phyloP scores from a whole-genome alignment of 1,140 invertebrate genomes.

The Drosophila suzukii region DNA sequence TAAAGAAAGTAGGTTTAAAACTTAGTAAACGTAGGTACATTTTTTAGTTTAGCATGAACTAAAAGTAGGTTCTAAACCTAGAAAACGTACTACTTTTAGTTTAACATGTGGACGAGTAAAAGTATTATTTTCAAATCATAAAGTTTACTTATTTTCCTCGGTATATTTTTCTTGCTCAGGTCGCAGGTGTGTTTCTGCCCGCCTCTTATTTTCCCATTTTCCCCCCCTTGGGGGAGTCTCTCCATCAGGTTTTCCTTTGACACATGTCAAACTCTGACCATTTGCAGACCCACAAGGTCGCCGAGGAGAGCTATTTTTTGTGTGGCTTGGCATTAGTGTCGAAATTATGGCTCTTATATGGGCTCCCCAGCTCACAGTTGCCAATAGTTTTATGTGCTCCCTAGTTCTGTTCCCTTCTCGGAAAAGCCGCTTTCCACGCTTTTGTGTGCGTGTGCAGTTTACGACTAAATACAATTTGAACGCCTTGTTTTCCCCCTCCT shows the following conservation, averaged over 20 bases:
- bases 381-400: constrained; percentile 65
- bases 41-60: too few relatives aligned
- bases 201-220: background rate
- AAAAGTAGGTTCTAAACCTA: too few relatives aligned
- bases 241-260: constrained; percentile 53
- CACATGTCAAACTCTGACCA: constrained; percentile 70
- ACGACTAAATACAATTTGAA: constrained; percentile 67
- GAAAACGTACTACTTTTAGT: too few relatives aligned
- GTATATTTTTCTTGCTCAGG: background rate
- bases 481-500: constrained; percentile 45
- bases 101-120: too few relatives aligned
- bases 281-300: constrained; percentile 65
- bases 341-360: constrained; percentile 68
- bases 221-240: constrained; percentile 1
- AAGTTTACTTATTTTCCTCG: background rate
- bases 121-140: background rate
- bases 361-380: constrained; percentile 20
- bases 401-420: background rate
- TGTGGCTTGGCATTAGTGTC: constrained; percentile 68
- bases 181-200: constrained; percentile 49
- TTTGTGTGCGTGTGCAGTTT: constrained; percentile 56
- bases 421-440: constrained; percentile 13
- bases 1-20: too few relatives aligned
- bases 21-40: too few relatives aligned
- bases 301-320: constrained; percentile 22